Percentiles rank a stretch among this genome's conserved stretches.
Evolutionary conservation across 2,888 invertebrate genomes (phyloP).

Genomic region (Drosophila anomalipes): DNA sequence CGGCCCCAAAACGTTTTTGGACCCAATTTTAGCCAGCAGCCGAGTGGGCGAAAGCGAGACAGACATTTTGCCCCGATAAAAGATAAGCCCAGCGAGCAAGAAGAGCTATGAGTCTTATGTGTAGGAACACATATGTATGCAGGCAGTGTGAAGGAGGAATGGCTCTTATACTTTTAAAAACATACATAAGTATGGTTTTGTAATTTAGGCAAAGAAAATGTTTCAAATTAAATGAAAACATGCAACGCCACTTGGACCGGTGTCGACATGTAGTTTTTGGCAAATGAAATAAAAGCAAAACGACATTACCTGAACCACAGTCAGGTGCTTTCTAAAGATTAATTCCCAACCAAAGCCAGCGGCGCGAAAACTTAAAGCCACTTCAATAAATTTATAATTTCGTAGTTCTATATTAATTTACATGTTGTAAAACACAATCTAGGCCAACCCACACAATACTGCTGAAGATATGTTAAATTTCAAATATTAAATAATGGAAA

Average conservation of each 20-base stretch:
- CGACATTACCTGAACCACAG: constrained; percentile 32
- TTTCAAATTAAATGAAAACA: constrained; percentile 80
- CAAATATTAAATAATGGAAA: neutral
- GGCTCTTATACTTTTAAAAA: neutral
- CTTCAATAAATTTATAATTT: neutral
- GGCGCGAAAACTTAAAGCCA: constrained; percentile 3
- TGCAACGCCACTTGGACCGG: constrained; percentile 32
- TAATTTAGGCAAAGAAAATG: constrained; percentile 78
- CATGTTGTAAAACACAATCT: neutral
- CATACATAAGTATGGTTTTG: constrained; percentile 47
- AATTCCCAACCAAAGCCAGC: constrained; percentile 18
- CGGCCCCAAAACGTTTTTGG: constrained; percentile 54
- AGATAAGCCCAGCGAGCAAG: constrained; percentile 51
- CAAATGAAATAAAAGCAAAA: constrained; percentile 78
- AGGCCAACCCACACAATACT: neutral
- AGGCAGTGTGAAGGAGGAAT: neutral
- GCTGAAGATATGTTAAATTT: neutral
- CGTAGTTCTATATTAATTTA: neutral
- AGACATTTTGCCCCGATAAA: constrained; percentile 48
- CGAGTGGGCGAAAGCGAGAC: constrained; percentile 20
- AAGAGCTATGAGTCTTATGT: constrained; percentile 18
- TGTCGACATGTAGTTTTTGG: constrained; percentile 68
- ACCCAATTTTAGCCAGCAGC: constrained; percentile 64
- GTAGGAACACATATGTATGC: constrained; percentile 1
- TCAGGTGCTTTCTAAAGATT: constrained; percentile 51